Evolutionary conservation across 2,797 vertebrate genomes (phyloP).

Genomic region (Buceros bicornis): DNA sequence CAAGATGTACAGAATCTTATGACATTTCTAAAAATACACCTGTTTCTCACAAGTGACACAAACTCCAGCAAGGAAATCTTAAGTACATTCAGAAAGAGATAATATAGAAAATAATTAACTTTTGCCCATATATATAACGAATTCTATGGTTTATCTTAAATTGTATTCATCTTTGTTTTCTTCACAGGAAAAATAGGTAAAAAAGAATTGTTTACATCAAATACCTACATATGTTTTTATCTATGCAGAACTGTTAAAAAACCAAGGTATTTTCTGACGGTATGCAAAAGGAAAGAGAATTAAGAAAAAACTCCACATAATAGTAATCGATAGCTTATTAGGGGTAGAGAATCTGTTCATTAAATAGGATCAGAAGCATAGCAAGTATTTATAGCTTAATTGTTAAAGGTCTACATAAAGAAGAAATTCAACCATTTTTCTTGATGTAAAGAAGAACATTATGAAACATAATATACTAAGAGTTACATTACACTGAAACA

Average conservation of each 20-base stretch:
- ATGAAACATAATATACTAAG: constrained; percentile 12
- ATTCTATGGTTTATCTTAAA: constrained; percentile 33
- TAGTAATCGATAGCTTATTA: not conserved
- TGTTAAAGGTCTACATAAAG: not conserved
- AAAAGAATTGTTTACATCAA: constrained; percentile 47
- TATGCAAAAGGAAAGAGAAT: not conserved
- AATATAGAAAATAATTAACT: constrained; percentile 45
- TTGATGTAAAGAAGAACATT: constrained; percentile 42
- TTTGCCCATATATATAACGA: not conserved
- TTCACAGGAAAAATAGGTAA: constrained; percentile 21
- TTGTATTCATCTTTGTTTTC: constrained; percentile 7
- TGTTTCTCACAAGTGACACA: constrained; percentile 6
- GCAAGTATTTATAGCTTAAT: constrained; percentile 34
- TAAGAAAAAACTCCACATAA: not conserved
- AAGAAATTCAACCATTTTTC: constrained; percentile 54
- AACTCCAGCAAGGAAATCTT: not conserved
- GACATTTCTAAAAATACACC: not conserved
- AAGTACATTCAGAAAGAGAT: not conserved
- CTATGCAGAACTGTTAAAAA: constrained; percentile 31
- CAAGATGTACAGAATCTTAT: not conserved
- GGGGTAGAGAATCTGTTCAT: not conserved
- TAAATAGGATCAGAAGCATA: constrained; percentile 15
- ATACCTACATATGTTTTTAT: constrained; percentile 2
- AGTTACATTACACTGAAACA: not conserved
- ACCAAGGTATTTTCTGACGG: not conserved